Base-by-base conservation (phyloP, 37 sponge, comb jelly and placozoan genomes). In the Lycopodina hypogea region DNA sequence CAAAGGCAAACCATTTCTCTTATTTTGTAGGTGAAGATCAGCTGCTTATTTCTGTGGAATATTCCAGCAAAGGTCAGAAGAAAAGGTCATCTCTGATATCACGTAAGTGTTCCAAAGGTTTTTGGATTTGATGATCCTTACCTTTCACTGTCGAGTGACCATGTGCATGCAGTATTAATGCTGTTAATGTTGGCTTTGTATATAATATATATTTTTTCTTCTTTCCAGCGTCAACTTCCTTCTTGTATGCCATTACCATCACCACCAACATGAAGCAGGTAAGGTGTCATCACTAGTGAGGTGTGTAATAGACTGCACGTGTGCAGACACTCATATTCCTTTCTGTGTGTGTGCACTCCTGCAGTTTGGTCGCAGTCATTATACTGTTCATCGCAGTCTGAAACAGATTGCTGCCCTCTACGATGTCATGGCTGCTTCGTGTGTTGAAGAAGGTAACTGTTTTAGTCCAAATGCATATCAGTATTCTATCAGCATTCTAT, bases 201-300 rank as follows among this genome's bases (percentile, higher is more conserved):
- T n/a, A n/a, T n/a, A n/a, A n/a, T n/a, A n/a, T n/a, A n/a, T n/a
- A n/a, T n/a, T n/a, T n/a, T 15, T 60, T 12, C 29, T 7, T 60
- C 61, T 60, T 68, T 55, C 69, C 56, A 32, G 14, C 41, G 21
- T 74, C 74, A 32, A 29, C 4, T 56, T 48, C 58, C 40, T 15
- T 68, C 19, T 76, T 69, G 77, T 84, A 71, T 33, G 45, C 68
- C 30, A 69, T 84, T 41, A 60, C 69, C 17, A 61, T 84, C 59
- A 84, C 42, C 0, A 84, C 84, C 35, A 84, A 84, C 84, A 69
- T 84, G 37, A 84, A 76, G 59, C 70, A 77, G 84, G 84, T 84
- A 36, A n/a, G n/a, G n/a, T n/a, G n/a, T n/a, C n/a, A n/a, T n/a
- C n/a, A n/a, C n/a, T n/a, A n/a, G n/a, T n/a, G n/a, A n/a, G n/a